These are phyloP conservation scores for Ferrisia virgata DNA, from an alignment of 2,888 invertebrate genomes.

Conservation along the genomic window DNA sequence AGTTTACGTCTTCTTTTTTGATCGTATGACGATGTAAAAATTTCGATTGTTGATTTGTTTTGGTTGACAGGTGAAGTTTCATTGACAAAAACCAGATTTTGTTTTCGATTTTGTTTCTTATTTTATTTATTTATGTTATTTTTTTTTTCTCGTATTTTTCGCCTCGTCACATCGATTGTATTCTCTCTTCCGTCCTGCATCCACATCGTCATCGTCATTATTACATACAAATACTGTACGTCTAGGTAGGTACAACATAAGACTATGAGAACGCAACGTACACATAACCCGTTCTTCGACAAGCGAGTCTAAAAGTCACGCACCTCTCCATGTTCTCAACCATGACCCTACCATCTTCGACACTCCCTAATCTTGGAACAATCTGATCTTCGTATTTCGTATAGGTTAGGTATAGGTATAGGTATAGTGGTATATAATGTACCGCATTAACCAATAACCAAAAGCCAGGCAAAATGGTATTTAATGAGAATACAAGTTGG, in stretches of 20 bases:
- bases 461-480: not conserved
- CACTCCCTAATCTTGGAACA: not conserved
- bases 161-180: not conserved
- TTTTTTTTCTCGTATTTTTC: not conserved
- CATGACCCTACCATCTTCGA: slow-evolving; percentile 18
- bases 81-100: not conserved
- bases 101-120: too few species aligned
- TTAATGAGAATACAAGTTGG: not conserved
- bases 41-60: slow-evolving; percentile 10
- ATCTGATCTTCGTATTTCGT: not conserved
- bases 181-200: not conserved
- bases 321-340: not conserved
- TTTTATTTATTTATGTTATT: too few species aligned
- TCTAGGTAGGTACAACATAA: too few species aligned
- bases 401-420: too few species aligned
- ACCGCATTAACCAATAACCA: not conserved
- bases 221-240: not conserved
- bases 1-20: not conserved
- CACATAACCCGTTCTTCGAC: slow-evolving; percentile 6
- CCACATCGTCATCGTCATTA: not conserved
- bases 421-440: too few species aligned
- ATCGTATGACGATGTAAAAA: not conserved
- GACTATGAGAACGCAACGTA: too few species aligned
- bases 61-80: slow-evolving; percentile 1
- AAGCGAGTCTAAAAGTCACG: slow-evolving; percentile 3